Evolutionary conservation across 1,140 invertebrate species (phyloP).

Genomic region (Lysiphlebus fabarum): DNA sequence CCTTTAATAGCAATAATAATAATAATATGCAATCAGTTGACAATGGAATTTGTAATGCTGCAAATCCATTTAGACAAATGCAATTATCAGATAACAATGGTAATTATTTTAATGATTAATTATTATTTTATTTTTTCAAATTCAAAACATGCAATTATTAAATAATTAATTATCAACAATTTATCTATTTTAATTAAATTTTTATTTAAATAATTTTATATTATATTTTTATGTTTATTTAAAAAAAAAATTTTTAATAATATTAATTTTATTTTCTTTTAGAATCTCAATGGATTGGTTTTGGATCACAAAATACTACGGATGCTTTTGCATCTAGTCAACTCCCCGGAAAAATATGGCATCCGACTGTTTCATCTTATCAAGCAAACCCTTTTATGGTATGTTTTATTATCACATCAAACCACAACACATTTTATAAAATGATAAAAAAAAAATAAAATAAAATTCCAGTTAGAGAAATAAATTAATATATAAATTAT

Average conservation of each 20-base stretch:
- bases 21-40: slow-evolving; percentile 46
- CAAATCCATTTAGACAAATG: slow-evolving; percentile 48
- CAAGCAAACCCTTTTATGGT: slow-evolving; percentile 54
- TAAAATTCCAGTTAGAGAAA: slow-evolving; percentile 1
- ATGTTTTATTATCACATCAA: slow-evolving; percentile 9
- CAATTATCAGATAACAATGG: slow-evolving; percentile 48
- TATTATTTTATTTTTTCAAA: not conserved
- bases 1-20: slow-evolving; percentile 39
- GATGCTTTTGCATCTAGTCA: slow-evolving; percentile 53
- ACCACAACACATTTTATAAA: not conserved
- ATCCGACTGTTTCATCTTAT: slow-evolving; percentile 48
- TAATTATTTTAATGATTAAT: slow-evolving; percentile 26
- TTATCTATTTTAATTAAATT: not conserved
- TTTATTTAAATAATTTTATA: slow-evolving; percentile 1
- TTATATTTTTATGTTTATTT: slow-evolving; percentile 3
- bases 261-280: slow-evolving; percentile 23
- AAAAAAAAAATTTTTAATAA: slow-evolving; percentile 11
- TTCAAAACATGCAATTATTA: not conserved
- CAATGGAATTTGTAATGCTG: slow-evolving; percentile 41
- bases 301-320: slow-evolving; percentile 44
- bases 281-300: slow-evolving; percentile 47
- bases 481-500: too few relatives aligned
- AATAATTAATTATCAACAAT: slow-evolving; percentile 14
- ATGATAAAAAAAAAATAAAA: slow-evolving; percentile 9
- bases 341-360: slow-evolving; percentile 50